Evolutionary conservation across 2,888 invertebrate genomes (phyloP).

Genomic region (Rotaria magnacalcarata): DNA sequence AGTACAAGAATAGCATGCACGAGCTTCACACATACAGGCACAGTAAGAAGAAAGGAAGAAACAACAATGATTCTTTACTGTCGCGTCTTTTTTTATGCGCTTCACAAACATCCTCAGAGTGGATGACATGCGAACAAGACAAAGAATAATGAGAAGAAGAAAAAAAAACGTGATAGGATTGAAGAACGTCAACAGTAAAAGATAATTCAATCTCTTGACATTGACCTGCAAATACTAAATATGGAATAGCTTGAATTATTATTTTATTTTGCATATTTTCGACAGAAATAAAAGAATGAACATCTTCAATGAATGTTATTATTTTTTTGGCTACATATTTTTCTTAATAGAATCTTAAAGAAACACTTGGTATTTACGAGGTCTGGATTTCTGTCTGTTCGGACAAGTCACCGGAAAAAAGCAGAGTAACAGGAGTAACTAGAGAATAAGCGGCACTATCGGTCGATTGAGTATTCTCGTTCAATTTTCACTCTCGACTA

Average conservation of each 20-base stretch:
- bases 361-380: neutral
- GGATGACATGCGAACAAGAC: neutral
- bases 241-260: neutral
- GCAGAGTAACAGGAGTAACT: neutral
- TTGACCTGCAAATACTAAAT: neutral
- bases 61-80: neutral
- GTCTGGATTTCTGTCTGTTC: neutral
- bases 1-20: neutral
- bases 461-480: neutral
- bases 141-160: neutral
- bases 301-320: neutral
- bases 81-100: neutral
- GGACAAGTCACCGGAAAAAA: neutral
- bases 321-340: neutral
- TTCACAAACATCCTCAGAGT: neutral
- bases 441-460: neutral
- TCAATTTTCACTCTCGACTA: neutral
- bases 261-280: neutral
- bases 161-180: neutral
- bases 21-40: neutral
- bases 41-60: neutral
- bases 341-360: slow-evolving; percentile 1
- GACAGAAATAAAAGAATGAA: neutral
- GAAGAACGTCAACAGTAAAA: neutral
- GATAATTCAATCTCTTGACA: neutral